A percentile compares a stretch with the other conserved stretches of the same genome.
Conservation (phyloP, 2,888 invertebrate genomes). For the Pandemis cinnamomeana region DNA sequence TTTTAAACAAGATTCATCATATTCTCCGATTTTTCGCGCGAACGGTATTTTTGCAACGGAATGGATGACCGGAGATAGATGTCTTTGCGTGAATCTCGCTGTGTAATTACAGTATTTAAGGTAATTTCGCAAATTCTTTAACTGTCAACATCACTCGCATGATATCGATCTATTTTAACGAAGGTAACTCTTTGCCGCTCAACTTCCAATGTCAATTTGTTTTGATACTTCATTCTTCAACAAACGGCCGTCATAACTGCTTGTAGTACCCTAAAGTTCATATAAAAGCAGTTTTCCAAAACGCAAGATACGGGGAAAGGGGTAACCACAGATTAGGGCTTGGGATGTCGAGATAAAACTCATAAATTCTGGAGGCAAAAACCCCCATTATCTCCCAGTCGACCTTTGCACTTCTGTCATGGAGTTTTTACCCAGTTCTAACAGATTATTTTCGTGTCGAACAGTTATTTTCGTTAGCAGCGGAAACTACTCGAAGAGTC, state of each 20-base stretch:
- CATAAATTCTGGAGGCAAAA: not conserved
- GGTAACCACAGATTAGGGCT: not conserved
- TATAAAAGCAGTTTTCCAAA: no score
- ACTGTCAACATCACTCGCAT: no score
- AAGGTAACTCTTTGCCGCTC: no score
- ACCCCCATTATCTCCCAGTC: not conserved
- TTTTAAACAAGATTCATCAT: conserved; percentile 26
- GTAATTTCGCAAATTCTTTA: no score
- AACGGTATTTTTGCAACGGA: not conserved
- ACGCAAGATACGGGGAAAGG: not conserved
- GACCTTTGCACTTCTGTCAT: conserved; percentile 2
- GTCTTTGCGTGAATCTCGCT: not conserved
- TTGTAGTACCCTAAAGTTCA: no score
- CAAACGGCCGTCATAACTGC: no score
- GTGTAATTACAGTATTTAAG: no score
- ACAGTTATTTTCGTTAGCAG: conserved; percentile 26
- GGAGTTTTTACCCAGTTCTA: not conserved
- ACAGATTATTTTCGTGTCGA: conserved; percentile 5
- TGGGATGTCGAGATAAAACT: not conserved
- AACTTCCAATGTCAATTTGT: no score
- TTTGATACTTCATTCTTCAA: no score
- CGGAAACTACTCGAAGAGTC: conserved; percentile 19
- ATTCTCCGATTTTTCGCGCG: conserved; percentile 11
- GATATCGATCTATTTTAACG: no score
- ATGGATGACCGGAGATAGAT: not conserved